Base-by-base conservation (phyloP, 2,888 invertebrate species). In the Brenthis ino region DNA sequence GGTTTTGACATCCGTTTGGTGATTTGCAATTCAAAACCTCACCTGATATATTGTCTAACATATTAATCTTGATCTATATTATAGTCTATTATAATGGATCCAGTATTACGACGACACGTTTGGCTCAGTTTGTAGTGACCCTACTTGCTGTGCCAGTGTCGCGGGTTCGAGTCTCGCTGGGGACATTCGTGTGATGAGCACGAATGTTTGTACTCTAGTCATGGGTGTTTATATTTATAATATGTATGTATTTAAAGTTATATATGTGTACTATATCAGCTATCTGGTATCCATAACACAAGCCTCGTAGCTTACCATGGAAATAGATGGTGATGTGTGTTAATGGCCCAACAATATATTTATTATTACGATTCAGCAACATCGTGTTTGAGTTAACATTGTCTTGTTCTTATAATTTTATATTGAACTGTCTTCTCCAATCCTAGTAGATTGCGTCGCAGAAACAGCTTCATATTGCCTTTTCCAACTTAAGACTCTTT, bases 1-100 rank as follows among this genome's bases (percentile, higher is more conserved):
- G 76, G 73, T 73, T 76, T 74, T 76, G 76, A 76, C 76, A 74
- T 74, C 70, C 71, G 71, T 70, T 71, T 73, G 73, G 72, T 74
- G 65, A 76, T 76, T 76, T 74, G 76, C 75, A 74, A 74, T 75
- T 75, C 75, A 72, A 71, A 73, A 75, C 64, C 72, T 57, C 67
- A 64, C 67, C 73, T 73, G 72, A 75, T 75, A 72, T 75, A 75
- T 74, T 65, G 70, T 72, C 68, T 67, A 54, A 61, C 55, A 60
- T 66, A 72, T 72, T 70, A 70, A 64, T 65, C 67, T 68, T 64
- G 51, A 68, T 55, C 64, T 66, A 68, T 57, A 66, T 28, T 61
- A 68, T 48, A 57, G 37, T 33, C 33, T 64, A 68, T 28, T 11
- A 47, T 24, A 16, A 61, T 37, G 43, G 57, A 58, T 24, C 20